Evolutionary conservation across 2,888 invertebrate species (phyloP), one percentile per base, ranked within the genome.

Genomic region (Geotrupes spiniger): DNA sequence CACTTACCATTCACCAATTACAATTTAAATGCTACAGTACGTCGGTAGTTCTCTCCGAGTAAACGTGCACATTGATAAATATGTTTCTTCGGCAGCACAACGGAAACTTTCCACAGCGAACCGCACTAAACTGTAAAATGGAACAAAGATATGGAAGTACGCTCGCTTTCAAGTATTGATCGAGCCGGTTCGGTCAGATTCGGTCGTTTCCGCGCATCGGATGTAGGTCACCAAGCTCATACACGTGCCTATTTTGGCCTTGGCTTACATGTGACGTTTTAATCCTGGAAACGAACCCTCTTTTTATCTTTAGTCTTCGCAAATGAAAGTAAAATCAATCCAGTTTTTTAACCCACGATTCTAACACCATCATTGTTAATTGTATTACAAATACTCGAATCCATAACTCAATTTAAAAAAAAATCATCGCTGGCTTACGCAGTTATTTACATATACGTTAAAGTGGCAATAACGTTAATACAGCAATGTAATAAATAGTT

Each of bases 171-270:
- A 59, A 60, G 62, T 63, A 62, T 62, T 60, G 62, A 63, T 63
- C 53, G 56, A 47, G 43, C 42, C 17, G 26, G 46, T 33, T 63
- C 63, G 63, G 54, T 31, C 54, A 49, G 47, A 56, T 57, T 60
- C 64, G 64, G 56, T 55, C 37, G 44, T 50, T 49, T 51, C 53
- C 63, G 62, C 51, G 36, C 40, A 38, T 17, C 31, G 39, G 51
- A 64, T 61, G 52, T 64, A 49, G 64, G 64, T 64, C 64, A 64
- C 58, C 61, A 62, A 61, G 61, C 61, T 56, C 60, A 61, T 62
- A 60, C 64, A 64, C 64, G 63, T 63, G 64, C 61, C 62, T 53
- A 51, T 51, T 52, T 53, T 63, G 63, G 58, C 64, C 64, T 64
- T 64, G 64, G 63, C 60, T 63, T 59, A 63, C 59, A 63, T 64